These are phyloP conservation scores for Lophura nycthemera DNA, from an alignment of 2,113 vertebrate species.

Conservation along the genomic window DNA sequence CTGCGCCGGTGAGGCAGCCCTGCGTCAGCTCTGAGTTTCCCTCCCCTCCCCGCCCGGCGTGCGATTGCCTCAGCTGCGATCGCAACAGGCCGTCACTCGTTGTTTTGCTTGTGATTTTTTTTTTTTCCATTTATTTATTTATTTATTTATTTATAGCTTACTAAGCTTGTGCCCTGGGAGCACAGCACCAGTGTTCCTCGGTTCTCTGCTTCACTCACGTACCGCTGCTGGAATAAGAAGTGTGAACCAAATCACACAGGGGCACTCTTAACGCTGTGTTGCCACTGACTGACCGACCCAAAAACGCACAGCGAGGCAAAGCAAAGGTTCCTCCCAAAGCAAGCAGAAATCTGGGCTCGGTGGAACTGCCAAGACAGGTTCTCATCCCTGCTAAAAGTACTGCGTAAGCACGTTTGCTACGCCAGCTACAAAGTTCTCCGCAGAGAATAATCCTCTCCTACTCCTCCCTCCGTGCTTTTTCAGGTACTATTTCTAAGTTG, in stretches of 20 bases:
- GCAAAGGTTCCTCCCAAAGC: neutral
- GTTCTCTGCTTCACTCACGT: neutral
- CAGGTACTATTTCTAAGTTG: neutral
- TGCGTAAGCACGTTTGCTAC: neutral
- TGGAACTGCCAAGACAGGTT: neutral
- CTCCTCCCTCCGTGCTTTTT: neutral
- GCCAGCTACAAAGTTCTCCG: neutral
- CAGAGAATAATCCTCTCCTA: neutral
- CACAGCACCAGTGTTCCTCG: neutral
- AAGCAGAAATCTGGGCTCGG: neutral
- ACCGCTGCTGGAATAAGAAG: neutral
- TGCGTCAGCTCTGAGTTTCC: no score
- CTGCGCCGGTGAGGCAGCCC: fast-evolving
- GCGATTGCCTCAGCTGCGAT: neutral
- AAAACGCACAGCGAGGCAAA: neutral
- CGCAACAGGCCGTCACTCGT: neutral
- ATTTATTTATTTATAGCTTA: no score
- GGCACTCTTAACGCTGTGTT: fast-evolving
- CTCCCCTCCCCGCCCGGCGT: neutral
- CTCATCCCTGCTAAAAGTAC: neutral
- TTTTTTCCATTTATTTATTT: no score
- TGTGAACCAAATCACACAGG: fast-evolving
- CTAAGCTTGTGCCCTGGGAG: neutral
- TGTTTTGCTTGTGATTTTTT: neutral
- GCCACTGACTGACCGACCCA: neutral